A percentile compares a stretch with the other conserved stretches of the same genome.
phyloP scores from a whole-genome alignment of 1,140 invertebrate species.

The Apis laboriosa region DNA sequence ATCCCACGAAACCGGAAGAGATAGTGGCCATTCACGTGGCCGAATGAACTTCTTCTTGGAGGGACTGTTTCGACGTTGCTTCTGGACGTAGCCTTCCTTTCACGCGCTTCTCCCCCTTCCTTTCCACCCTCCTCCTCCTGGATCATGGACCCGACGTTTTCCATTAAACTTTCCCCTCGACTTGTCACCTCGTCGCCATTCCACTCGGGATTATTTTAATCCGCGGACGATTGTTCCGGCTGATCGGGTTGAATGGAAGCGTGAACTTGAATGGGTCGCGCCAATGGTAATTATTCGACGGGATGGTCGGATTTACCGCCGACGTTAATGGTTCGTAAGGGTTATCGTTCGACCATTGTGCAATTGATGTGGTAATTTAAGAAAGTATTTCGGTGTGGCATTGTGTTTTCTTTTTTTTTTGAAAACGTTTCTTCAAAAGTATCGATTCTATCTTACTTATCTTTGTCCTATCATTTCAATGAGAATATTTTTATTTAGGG shows the following conservation, averaged over 20 bases:
- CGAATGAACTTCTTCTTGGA: slow-evolving; percentile 56
- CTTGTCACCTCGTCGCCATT: slow-evolving; percentile 40
- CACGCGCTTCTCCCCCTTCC: neutral
- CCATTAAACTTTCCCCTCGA: slow-evolving; percentile 57
- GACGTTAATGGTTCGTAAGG: neutral
- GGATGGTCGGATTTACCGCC: neutral
- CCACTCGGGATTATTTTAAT: slow-evolving; percentile 17
- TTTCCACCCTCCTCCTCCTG: neutral
- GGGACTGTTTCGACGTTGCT: slow-evolving; percentile 56
- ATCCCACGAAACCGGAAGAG: slow-evolving; percentile 54
- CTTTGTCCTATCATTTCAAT: no score
- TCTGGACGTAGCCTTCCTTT: slow-evolving; percentile 26
- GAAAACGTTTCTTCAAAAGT: no score
- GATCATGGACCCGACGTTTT: slow-evolving; percentile 6
- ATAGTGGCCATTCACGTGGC: slow-evolving; percentile 59
- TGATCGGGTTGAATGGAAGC: neutral
- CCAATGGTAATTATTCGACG: neutral
- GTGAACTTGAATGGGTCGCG: neutral
- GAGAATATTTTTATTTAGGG: no score
- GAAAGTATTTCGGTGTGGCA: neutral
- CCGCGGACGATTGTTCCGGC: neutral
- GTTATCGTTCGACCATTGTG: neutral
- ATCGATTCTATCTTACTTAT: no score
- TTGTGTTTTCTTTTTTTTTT: no score
- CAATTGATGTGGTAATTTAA: neutral